Conservation (phyloP, 2,113 vertebrate genomes). For the Heteronetta atricapilla region DNA sequence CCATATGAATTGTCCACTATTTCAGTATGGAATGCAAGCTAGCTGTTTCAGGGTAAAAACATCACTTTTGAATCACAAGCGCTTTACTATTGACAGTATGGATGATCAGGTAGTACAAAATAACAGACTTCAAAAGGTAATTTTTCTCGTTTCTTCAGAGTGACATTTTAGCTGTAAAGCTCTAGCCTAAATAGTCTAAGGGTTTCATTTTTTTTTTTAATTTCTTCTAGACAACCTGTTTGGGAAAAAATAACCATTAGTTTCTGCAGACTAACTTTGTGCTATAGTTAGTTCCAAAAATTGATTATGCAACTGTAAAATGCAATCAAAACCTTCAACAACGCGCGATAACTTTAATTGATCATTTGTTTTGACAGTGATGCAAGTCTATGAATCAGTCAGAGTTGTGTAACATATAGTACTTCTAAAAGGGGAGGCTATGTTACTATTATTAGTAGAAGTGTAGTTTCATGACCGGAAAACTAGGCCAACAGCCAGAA, state of each 20-base stretch:
- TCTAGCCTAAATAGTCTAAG: neutral
- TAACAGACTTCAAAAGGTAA: neutral
- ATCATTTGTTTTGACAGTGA: conserved; percentile 47
- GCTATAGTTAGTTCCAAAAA: neutral
- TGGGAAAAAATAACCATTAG: neutral
- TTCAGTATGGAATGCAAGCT: neutral
- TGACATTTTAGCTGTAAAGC: neutral
- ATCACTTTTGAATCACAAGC: neutral
- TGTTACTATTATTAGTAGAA: conserved; percentile 46
- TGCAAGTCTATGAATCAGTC: conserved; percentile 26
- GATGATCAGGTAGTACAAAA: neutral
- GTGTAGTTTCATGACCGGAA: neutral
- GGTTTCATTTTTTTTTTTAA: neutral
- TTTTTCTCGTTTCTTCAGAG: neutral
- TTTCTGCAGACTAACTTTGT: neutral
- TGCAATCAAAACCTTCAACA: neutral
- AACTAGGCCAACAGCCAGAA: conserved; percentile 22
- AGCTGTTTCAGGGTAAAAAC: neutral
- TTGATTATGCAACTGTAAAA: neutral
- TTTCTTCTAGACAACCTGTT: no score
- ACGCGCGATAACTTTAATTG: conserved; percentile 13
- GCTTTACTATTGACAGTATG: neutral
- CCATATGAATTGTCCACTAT: neutral
- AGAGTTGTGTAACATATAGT: conserved; percentile 24
- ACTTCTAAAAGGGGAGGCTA: conserved; percentile 31